Conservation (phyloP, 2,797 vertebrate genomes). For the Delichon dasypus region DNA sequence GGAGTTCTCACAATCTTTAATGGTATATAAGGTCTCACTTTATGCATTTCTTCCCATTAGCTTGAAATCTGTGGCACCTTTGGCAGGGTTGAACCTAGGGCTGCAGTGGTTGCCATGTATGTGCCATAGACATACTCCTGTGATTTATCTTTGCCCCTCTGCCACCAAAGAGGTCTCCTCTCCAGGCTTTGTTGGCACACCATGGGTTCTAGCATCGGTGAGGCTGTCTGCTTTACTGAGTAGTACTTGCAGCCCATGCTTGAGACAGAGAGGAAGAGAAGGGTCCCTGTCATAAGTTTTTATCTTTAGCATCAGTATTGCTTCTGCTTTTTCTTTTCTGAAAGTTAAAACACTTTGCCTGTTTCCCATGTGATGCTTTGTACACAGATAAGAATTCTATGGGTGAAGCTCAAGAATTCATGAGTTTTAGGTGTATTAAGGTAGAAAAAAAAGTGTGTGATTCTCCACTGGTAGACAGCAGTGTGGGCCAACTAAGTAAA, state of each 20-base stretch:
- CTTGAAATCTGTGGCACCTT: background rate
- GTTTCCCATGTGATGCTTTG: background rate
- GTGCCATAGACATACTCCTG: background rate
- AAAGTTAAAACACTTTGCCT: background rate
- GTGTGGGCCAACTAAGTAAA: background rate
- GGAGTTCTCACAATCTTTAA: background rate
- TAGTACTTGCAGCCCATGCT: background rate
- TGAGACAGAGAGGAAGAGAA: background rate
- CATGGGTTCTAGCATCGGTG: background rate
- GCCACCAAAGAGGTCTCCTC: background rate
- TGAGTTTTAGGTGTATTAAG: background rate
- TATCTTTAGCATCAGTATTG: background rate
- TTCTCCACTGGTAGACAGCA: background rate
- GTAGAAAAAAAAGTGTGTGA: background rate
- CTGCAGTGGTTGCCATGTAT: background rate
- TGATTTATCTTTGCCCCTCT: background rate
- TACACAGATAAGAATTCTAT: background rate
- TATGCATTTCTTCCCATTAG: background rate
- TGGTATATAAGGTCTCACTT: background rate
- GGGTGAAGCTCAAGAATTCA: background rate
- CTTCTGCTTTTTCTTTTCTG: background rate
- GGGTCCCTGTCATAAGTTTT: background rate
- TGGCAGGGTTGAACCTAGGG: background rate
- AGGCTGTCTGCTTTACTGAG: background rate
- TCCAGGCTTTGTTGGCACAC: background rate